These are phyloP conservation scores for Melanargia galathea DNA, from an alignment of 2,888 invertebrate genomes.

Conservation along the genomic window DNA sequence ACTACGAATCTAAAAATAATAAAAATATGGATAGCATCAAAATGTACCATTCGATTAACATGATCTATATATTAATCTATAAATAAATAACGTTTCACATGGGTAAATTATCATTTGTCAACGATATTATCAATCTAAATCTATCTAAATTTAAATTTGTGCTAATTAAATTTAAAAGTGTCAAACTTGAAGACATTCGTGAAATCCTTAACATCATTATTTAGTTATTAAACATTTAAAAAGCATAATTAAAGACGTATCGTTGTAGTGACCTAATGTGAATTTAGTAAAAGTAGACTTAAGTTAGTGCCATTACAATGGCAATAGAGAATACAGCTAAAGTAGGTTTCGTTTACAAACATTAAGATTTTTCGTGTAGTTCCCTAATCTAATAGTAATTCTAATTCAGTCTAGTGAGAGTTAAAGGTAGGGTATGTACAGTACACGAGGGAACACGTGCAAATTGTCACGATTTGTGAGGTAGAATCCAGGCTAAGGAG, in stretches of 20 bases:
- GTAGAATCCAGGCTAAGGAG: constrained; percentile 47
- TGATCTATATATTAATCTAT: constrained; percentile 40
- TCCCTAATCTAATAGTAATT: constrained; percentile 67
- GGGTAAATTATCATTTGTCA: constrained; percentile 50
- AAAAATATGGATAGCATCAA: constrained; percentile 44
- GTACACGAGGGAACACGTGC: constrained; percentile 61
- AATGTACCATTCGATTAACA: constrained; percentile 30
- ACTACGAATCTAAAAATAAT: constrained; percentile 51
- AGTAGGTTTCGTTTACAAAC: constrained; percentile 54
- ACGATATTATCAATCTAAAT: constrained; percentile 60
- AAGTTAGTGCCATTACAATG: constrained; percentile 49
- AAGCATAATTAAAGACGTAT: constrained; percentile 63
- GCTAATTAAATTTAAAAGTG: constrained; percentile 74
- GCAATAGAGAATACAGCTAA: constrained; percentile 52
- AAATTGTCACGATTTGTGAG: constrained; percentile 62
- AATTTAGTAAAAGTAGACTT: constrained; percentile 40
- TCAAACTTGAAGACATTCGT: constrained; percentile 60
- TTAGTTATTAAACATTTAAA: constrained; percentile 52
- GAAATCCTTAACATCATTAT: constrained; percentile 43
- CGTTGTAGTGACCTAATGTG: constrained; percentile 69
- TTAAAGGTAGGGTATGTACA: constrained; percentile 57
- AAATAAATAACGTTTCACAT: constrained; percentile 51
- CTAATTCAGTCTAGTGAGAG: constrained; percentile 80
- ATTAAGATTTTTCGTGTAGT: constrained; percentile 47
- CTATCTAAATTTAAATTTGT: constrained; percentile 63